Base-by-base conservation (phyloP, 2,113 vertebrate genomes). In the Tichodroma muraria region DNA sequence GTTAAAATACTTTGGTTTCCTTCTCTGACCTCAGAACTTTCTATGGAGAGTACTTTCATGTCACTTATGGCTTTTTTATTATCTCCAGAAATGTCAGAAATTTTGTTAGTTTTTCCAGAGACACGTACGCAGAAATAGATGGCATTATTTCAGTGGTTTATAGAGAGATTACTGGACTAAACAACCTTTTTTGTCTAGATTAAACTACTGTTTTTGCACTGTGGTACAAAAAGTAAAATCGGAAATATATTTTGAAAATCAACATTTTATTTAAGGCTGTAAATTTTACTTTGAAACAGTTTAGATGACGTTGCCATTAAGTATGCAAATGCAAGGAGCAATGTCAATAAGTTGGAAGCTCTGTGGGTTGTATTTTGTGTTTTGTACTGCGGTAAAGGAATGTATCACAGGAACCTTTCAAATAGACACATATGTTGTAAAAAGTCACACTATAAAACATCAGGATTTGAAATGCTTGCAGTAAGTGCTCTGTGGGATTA, bases 21-120 rank as follows among this genome's bases (percentile, higher is more conserved):
- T 96, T 28, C 71, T 82, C 79, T 95, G 90, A 93, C 90, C 92
- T 84, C 90, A 93, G 88, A 89, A 92, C 78, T 79, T 85, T 95
- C 80, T 64, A 22, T 89, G 85, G 85, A 89, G 86, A 92, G 52
- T 88, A 49, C 57, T 83, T 70, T 22, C 14, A 66, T 61, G 63
- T 87, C 56, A 71, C 75, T 91, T 78, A 94, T 0, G 35, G 66
- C 49, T 88, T 70, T 80, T 85, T 95, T 76, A 56, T 52, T 52
- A 49, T 93, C 79, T 96, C 81, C 91, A 93, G 86, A 94, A 73
- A 95, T 88, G 77, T 94, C 50, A 72, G 78, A 91, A 91, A 85
- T 81, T 89, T 54, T 85, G 49, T 53, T 93, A 19, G 31, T 93
- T 96, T 96, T 97, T 95, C 84, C 88, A 85, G 68, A 73, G n/a